phyloP scores from a whole-genome alignment of 2,113 vertebrate species.

The Serilophus lunatus region DNA sequence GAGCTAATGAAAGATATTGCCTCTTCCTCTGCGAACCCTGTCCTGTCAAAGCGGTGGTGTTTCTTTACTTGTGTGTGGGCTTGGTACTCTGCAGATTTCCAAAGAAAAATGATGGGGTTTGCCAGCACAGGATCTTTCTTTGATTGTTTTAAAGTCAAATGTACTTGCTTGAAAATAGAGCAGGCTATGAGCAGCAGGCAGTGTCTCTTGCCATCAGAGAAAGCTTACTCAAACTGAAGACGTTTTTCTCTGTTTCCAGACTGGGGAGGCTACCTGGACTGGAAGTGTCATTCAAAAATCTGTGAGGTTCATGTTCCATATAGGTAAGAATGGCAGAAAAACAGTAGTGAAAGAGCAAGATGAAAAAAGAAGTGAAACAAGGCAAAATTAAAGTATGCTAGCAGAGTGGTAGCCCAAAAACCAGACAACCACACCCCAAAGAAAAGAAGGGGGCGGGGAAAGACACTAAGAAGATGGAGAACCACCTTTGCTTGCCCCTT shows the following conservation, averaged over 20 bases:
- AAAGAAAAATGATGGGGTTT: neutral
- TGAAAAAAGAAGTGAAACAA: neutral
- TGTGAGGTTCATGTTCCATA: neutral
- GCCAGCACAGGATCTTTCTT: neutral
- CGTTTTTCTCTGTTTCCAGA: neutral
- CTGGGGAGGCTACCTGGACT: neutral
- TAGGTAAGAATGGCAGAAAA: neutral
- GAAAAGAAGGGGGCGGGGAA: rapidly evolving
- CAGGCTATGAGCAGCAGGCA: neutral
- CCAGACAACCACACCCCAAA: rapidly evolving
- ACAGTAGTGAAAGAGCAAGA: neutral
- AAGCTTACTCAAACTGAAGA: neutral
- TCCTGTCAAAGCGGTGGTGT: neutral
- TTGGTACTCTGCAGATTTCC: neutral
- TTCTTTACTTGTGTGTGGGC: neutral
- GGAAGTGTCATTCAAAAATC: neutral
- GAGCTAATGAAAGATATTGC: neutral
- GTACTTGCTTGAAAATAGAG: neutral
- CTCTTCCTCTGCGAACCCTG: neutral
- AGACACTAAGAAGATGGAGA: neutral
- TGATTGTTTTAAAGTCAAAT: neutral
- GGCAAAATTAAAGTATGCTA: neutral
- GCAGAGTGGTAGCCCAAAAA: neutral
- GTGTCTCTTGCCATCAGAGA: neutral
- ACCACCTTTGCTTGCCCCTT: neutral